Base-by-base conservation (phyloP, 2,888 invertebrate species). In the Galeruca laticollis region DNA sequence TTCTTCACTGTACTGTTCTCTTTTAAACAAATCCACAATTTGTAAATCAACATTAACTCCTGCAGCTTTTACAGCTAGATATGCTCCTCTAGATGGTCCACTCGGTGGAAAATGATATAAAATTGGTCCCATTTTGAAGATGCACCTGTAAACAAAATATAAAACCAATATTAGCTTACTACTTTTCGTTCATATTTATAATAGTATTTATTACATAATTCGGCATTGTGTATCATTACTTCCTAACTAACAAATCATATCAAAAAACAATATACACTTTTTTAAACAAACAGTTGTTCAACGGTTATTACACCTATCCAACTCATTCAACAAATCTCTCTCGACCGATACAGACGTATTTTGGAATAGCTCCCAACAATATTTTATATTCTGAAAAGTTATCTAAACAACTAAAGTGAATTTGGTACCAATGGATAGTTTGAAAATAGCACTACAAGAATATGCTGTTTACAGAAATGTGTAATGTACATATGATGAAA, bases 1-100 rank as follows among this genome's bases (percentile, higher is more conserved):
- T 75, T 87, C 88, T 56, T 88, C 87, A 67, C 86, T 86, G 0
- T 89, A 76, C 78, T 91, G 90, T 77, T 90, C 89, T 80, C 89
- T 90, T 76, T 86, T 85, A 60, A 89, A 87, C 73, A 90, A 85
- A 84, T 90, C 85, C 0, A 90, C 80, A 67, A 87, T 85, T 82
- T 89, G 80, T 20, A 86, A 78, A 75, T 88, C 86, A n/a, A 88
- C 78, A 40, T 89, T 88, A 8, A 90, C 84, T 40, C 88, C 89
- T 10, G 91, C 77, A 35, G 88, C 87, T 81, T 88, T 88, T 1
- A 90, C 89, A 4, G 88, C 87, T 67, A 92, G 82, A 70, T 90
- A 83, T 11, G 90, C 90, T 20, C 87, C 88, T 56, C 92, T 86
- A 2, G 90, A 91, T 11, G 91, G 91, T 35, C 43, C 57, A 57